phyloP scores from a whole-genome alignment of 2,888 invertebrate genomes.

The Cataglyphis livida region DNA sequence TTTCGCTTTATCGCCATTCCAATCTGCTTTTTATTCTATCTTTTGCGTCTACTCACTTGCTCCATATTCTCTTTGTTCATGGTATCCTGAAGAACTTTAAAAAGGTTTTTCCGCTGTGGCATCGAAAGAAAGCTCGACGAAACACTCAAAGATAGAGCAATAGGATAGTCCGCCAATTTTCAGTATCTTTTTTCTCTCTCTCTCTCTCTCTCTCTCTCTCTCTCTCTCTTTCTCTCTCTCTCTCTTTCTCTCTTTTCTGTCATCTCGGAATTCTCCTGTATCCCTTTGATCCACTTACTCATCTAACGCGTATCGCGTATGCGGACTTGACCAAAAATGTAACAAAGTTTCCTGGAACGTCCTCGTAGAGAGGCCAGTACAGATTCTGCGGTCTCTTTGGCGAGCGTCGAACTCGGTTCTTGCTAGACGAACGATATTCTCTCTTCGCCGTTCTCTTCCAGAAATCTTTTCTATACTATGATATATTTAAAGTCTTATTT shows the following conservation, averaged over 20 bases:
- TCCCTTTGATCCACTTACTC: slow-evolving; percentile 83
- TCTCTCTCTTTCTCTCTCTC: slow-evolving; percentile 66
- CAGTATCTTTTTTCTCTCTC: slow-evolving; percentile 56
- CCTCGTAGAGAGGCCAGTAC: slow-evolving; percentile 74
- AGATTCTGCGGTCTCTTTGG: slow-evolving; percentile 84
- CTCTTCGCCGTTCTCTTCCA: slow-evolving; percentile 57
- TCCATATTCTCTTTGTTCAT: slow-evolving; percentile 51
- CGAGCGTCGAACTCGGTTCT: slow-evolving; percentile 76
- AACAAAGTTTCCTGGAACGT: slow-evolving; percentile 82
- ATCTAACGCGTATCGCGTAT: slow-evolving; percentile 74
- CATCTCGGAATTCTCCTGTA: slow-evolving; percentile 48
- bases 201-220: slow-evolving; percentile 65
- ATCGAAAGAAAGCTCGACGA: slow-evolving; percentile 52
- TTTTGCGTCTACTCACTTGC: slow-evolving; percentile 8
- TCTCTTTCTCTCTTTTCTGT: slow-evolving; percentile 58
- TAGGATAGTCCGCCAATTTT: slow-evolving; percentile 44
- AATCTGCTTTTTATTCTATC: slow-evolving; percentile 9
- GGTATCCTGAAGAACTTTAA: slow-evolving; percentile 48
- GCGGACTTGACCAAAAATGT: slow-evolving; percentile 83
- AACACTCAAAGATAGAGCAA: slow-evolving; percentile 56
- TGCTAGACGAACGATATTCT: slow-evolving; percentile 70
- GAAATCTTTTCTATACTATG: slow-evolving; percentile 27
- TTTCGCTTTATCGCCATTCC: slow-evolving; percentile 13
- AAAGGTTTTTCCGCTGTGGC: slow-evolving; percentile 38
- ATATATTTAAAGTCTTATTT: slow-evolving; percentile 29